Conservation (phyloP, 1,140 invertebrate genomes). For the Scaptomyza hsui region DNA sequence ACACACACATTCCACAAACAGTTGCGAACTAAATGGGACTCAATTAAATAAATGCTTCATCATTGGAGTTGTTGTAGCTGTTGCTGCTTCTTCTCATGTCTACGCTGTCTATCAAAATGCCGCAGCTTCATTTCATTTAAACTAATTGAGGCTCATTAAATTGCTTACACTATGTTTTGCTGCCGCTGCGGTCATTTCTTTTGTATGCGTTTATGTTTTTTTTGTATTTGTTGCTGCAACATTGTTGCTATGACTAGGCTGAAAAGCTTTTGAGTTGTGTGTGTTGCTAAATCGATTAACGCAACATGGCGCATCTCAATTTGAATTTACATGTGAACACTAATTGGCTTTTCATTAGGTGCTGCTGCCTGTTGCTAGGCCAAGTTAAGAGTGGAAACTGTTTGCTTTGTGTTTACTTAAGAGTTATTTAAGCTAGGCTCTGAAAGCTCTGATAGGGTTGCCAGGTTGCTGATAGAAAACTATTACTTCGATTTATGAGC, state of each 20-base stretch:
- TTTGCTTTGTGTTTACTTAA: background rate
- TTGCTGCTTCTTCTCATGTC: slow-evolving; percentile 5
- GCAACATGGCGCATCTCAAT: slow-evolving; percentile 31
- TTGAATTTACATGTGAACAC: slow-evolving; percentile 9
- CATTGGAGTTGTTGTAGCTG: slow-evolving; percentile 19
- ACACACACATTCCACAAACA: slow-evolving; percentile 12
- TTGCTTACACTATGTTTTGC: slow-evolving; percentile 20
- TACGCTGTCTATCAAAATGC: slow-evolving; percentile 44
- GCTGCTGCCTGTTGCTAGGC: slow-evolving; percentile 20
- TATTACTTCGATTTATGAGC: background rate
- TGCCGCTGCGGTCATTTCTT: background rate
- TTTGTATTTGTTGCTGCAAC: slow-evolving; percentile 10
- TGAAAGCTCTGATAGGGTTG: slow-evolving; percentile 39
- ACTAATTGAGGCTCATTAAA: slow-evolving; percentile 63
- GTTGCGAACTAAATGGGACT: slow-evolving; percentile 35
- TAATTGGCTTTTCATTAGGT: slow-evolving; percentile 23
- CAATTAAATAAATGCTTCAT: slow-evolving; percentile 60
- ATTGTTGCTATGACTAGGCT: slow-evolving; percentile 36
- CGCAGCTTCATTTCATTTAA: slow-evolving; percentile 54
- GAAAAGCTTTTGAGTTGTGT: slow-evolving; percentile 15
- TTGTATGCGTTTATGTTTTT: slow-evolving; percentile 13
- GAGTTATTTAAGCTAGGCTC: slow-evolving; percentile 13
- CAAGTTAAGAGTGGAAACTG: slow-evolving; percentile 6
- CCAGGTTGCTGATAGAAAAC: slow-evolving; percentile 8
- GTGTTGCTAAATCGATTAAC: slow-evolving; percentile 24